These are phyloP conservation scores for Endotricha flammealis DNA, from an alignment of 2,888 invertebrate genomes.

Conservation along the genomic window DNA sequence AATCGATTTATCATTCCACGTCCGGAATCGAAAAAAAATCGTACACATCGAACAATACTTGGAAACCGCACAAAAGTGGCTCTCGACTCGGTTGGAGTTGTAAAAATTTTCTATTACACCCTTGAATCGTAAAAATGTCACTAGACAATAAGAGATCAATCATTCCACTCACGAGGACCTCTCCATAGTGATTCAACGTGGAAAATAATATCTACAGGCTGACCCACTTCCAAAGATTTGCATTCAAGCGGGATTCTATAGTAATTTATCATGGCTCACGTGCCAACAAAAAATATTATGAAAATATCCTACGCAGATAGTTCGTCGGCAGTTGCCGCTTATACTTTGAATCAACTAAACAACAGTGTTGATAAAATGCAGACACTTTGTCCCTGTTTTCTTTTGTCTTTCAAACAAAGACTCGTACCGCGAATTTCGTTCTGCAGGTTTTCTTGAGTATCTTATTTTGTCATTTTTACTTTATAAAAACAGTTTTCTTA, in stretches of 20 bases:
- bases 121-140: slow-evolving; percentile 62
- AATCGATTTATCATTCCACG: slow-evolving; percentile 58
- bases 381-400: slow-evolving; percentile 22
- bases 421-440: slow-evolving; percentile 1
- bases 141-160: slow-evolving; percentile 67
- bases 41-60: slow-evolving; percentile 42
- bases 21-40: slow-evolving; percentile 65
- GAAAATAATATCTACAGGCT: slow-evolving; percentile 59
- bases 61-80: slow-evolving; percentile 46
- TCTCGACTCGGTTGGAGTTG: slow-evolving; percentile 38
- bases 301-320: slow-evolving; percentile 29
- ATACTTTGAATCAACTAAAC: slow-evolving; percentile 25
- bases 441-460: background rate
- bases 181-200: slow-evolving; percentile 54
- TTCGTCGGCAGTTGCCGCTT: slow-evolving; percentile 18
- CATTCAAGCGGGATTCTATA: slow-evolving; percentile 55
- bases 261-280: slow-evolving; percentile 69
- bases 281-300: slow-evolving; percentile 51
- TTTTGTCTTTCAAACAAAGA: slow-evolving; percentile 24
- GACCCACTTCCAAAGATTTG: slow-evolving; percentile 73
- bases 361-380: slow-evolving; percentile 24
- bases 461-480: background rate
- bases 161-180: slow-evolving; percentile 55
- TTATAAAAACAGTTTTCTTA: too few relatives aligned
- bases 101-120: slow-evolving; percentile 57